phyloP scores from a whole-genome alignment of 2,888 invertebrate genomes.

The Ichneumon xanthorius region DNA sequence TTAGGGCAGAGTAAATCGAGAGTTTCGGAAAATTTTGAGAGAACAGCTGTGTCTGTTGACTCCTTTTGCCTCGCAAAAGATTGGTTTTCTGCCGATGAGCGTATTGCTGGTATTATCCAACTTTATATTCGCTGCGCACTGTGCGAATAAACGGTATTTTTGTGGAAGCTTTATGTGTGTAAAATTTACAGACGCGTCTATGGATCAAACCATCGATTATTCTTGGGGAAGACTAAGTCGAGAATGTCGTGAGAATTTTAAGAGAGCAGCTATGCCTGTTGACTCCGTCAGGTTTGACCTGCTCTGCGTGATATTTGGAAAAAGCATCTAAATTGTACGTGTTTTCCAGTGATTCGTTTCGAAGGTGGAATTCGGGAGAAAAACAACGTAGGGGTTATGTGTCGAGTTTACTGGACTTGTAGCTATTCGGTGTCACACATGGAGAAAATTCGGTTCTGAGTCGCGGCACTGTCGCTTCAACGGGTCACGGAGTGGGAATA shows the following conservation, averaged over 20 bases:
- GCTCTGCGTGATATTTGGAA: not conserved
- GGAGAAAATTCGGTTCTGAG: not conserved
- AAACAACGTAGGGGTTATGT: slow-evolving; percentile 30
- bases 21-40: no score
- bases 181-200: not conserved
- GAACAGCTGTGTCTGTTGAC: no score
- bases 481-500: slow-evolving; percentile 12
- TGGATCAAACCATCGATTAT: not conserved
- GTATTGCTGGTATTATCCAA: not conserved
- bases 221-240: not conserved
- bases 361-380: not conserved
- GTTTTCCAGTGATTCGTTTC: not conserved
- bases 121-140: not conserved
- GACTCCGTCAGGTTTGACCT: not conserved
- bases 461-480: not conserved
- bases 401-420: slow-evolving; percentile 34
- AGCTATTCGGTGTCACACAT: slow-evolving; percentile 34
- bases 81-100: not conserved
- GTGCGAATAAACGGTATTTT: not conserved
- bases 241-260: not conserved
- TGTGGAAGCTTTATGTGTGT: not conserved
- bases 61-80: not conserved
- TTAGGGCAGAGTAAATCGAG: no score
- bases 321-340: not conserved
- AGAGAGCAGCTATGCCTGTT: not conserved